A percentile compares a stretch with the other conserved stretches of the same genome.
Conservation (phyloP, 1,140 invertebrate species). For the Sycophila sp. region DNA sequence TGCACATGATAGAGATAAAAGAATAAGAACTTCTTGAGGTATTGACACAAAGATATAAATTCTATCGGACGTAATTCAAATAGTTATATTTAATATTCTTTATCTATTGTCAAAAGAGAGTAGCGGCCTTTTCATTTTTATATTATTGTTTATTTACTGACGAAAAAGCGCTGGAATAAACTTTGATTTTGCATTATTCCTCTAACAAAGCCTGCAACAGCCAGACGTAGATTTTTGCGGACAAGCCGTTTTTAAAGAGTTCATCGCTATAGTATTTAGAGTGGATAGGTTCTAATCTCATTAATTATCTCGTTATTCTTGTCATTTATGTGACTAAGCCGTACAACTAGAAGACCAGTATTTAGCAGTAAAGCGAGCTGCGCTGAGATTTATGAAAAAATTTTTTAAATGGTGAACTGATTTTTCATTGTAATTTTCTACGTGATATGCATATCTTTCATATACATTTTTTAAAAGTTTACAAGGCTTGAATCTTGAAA, state of each 20-base stretch:
- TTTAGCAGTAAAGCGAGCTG: conserved; percentile 28
- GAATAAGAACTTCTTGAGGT: background rate
- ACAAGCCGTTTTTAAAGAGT: background rate
- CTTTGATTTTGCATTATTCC: background rate
- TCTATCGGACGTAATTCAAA: background rate
- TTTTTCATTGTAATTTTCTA: background rate
- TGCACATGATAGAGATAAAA: background rate
- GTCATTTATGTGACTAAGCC: conserved; percentile 22
- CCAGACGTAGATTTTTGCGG: conserved; percentile 4
- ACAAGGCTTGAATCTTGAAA: background rate
- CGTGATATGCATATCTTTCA: conserved; percentile 11
- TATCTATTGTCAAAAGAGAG: conserved; percentile 5
- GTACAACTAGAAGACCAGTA: conserved; percentile 34
- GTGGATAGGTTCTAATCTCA: background rate
- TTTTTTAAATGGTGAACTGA: background rate
- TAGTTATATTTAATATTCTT: conserved; percentile 1
- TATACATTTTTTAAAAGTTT: background rate
- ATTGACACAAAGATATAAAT: background rate
- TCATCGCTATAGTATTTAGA: background rate
- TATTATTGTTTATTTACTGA: background rate
- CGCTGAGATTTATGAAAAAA: conserved; percentile 31
- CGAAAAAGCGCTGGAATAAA: background rate
- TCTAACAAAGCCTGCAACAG: conserved; percentile 7
- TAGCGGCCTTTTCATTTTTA: background rate
- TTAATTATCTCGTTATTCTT: conserved; percentile 3